phyloP scores from a whole-genome alignment of 2,797 vertebrate species.

The Hemitrygon akajei region DNA sequence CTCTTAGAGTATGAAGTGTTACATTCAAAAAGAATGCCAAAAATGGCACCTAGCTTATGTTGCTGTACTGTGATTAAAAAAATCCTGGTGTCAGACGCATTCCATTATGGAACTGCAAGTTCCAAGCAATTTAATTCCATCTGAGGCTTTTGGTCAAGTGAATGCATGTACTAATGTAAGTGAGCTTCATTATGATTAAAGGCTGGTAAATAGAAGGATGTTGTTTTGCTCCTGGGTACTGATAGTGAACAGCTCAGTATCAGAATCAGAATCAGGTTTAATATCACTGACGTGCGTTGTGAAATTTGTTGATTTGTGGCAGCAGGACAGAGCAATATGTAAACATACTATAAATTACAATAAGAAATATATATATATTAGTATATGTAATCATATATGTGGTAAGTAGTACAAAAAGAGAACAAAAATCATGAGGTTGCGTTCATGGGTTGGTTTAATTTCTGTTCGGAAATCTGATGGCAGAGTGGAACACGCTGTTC shows the following conservation, averaged over 20 bases:
- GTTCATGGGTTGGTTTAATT: too few relatives aligned
- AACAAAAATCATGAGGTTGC: too few relatives aligned
- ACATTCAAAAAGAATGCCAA: neutral
- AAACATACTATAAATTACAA: too few relatives aligned
- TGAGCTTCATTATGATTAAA: neutral
- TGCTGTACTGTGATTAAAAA: neutral
- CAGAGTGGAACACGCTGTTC: too few relatives aligned
- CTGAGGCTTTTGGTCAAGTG: neutral
- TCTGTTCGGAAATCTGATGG: too few relatives aligned
- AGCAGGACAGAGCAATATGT: too few relatives aligned
- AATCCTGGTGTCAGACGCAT: slow-evolving; percentile 4
- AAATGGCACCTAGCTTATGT: neutral
- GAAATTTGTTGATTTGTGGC: too few relatives aligned
- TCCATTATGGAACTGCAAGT: neutral
- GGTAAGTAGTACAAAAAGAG: too few relatives aligned
- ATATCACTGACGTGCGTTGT: too few relatives aligned
- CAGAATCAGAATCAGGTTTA: too few relatives aligned
- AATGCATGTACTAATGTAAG: neutral
- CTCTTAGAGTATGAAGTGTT: neutral
- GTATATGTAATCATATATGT: too few relatives aligned
- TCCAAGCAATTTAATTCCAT: neutral
- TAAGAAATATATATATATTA: too few relatives aligned
- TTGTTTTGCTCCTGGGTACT: neutral
- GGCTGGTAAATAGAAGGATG: neutral
- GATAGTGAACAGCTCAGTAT: neutral